Conservation (phyloP, 2,888 invertebrate species). For the Halocaridina rubra region DNA sequence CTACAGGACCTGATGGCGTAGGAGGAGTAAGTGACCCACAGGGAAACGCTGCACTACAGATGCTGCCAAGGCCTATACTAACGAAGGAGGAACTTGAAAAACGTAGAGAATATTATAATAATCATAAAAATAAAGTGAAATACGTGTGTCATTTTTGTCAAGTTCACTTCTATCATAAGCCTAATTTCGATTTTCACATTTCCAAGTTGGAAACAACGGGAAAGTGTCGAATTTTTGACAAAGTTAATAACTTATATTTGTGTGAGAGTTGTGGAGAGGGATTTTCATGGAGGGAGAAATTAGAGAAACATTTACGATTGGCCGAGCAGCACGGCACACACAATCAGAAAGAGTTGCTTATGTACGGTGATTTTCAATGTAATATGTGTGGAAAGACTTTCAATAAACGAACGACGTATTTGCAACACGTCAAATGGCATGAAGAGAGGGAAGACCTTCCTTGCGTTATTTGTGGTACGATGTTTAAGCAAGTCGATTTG, state of each 20-base stretch:
- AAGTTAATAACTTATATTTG: conserved; percentile 61
- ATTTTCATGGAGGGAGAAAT: conserved; percentile 63
- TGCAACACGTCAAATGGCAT: conserved; percentile 63
- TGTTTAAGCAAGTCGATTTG: conserved; percentile 63
- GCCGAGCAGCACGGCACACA: conserved; percentile 64
- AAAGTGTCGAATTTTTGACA: conserved; percentile 58
- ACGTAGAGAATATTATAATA: conserved; percentile 62
- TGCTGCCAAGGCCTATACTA: conserved; percentile 31
- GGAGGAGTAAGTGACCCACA: conserved; percentile 25
- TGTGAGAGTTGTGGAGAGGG: conserved; percentile 63
- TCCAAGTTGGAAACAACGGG: conserved; percentile 54
- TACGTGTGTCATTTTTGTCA: conserved; percentile 63
- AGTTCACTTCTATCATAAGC: conserved; percentile 63
- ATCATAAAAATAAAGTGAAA: conserved; percentile 63
- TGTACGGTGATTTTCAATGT: conserved; percentile 63
- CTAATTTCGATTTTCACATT: conserved; percentile 63
- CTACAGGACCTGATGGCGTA: neutral
- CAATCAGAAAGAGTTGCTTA: conserved; percentile 63
- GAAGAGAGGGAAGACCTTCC: conserved; percentile 63
- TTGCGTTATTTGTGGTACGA: conserved; percentile 63
- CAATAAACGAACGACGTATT: conserved; percentile 61
- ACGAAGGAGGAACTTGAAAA: conserved; percentile 60
- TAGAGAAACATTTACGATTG: conserved; percentile 61
- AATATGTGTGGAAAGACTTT: conserved; percentile 64
- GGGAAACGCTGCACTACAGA: conserved; percentile 15